phyloP scores from a whole-genome alignment of 2,888 invertebrate species.

The Nebria brevicollis region DNA sequence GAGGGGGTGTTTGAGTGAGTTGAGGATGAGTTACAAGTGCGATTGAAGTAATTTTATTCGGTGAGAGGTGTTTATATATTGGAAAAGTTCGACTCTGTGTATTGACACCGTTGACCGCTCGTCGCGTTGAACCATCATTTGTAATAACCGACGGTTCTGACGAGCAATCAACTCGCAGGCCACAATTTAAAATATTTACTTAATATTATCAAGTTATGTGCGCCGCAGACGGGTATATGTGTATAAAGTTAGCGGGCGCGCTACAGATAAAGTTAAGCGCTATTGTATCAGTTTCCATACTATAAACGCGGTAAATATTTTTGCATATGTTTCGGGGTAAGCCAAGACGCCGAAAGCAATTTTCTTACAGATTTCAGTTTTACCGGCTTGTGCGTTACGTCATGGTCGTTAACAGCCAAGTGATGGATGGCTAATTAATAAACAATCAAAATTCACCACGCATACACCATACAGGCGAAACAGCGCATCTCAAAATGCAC shows the following conservation, averaged over 20 bases:
- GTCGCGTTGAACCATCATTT: constrained; percentile 37
- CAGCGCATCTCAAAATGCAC: constrained; percentile 27
- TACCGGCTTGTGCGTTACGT: constrained; percentile 42
- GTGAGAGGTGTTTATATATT: too few relatives aligned
- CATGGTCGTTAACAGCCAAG: constrained; percentile 45
- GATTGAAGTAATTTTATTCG: too few relatives aligned
- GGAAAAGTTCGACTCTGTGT: constrained; percentile 17
- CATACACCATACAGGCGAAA: constrained; percentile 23
- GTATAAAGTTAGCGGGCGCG: background rate
- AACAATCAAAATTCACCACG: constrained; percentile 47
- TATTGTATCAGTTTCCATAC: background rate
- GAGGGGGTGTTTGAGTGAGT: too few relatives aligned
- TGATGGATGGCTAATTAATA: constrained; percentile 48
- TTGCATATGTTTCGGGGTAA: constrained; percentile 13
- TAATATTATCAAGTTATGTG: background rate
- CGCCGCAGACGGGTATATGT: background rate
- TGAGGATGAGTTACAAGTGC: too few relatives aligned
- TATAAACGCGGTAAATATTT: background rate
- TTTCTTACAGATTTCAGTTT: constrained; percentile 48
- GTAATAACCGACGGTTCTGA: constrained; percentile 34
- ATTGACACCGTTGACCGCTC: constrained; percentile 26
- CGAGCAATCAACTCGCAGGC: constrained; percentile 30
- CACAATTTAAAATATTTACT: background rate
- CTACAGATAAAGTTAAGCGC: background rate
- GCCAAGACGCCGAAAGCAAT: constrained; percentile 46